Conservation (phyloP, 92 coral and sea anemone genomes). For the Phenganax marumi region DNA sequence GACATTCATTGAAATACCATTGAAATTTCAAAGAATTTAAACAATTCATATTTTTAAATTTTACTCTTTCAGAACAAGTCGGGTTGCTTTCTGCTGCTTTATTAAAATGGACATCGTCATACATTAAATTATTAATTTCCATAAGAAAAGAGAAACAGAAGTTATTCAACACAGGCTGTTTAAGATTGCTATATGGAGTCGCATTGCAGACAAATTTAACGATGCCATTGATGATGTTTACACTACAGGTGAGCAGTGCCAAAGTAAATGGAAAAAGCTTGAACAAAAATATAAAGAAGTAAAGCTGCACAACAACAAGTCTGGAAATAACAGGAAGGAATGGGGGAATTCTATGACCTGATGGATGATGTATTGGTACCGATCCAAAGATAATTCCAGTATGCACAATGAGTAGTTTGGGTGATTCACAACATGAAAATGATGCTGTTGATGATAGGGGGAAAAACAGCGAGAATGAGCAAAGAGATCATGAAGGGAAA, state of each 20-base stretch:
- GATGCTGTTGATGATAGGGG: too few relatives aligned
- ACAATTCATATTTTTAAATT: too few relatives aligned
- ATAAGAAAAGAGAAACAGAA: constrained; percentile 23
- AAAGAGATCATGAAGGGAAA: not conserved
- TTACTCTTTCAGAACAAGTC: too few relatives aligned
- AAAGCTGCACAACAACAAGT: constrained; percentile 45
- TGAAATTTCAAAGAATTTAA: too few relatives aligned
- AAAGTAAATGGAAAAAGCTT: constrained; percentile 37
- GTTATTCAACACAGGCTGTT: constrained; percentile 37
- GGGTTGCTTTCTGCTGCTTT: too few relatives aligned
- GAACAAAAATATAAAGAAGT: constrained; percentile 42
- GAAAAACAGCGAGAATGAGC: not conserved
- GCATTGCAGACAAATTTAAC: constrained; percentile 48
- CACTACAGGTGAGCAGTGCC: constrained; percentile 41
- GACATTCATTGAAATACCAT: too few relatives aligned
- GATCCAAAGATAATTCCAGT: constrained; percentile 42
- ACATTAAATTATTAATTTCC: constrained; percentile 32
- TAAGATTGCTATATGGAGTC: constrained; percentile 33
- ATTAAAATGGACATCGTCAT: constrained; percentile 31
- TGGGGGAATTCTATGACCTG: constrained; percentile 45
- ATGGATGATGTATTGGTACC: constrained; percentile 39
- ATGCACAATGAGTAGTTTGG: constrained; percentile 10
- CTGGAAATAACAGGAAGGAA: constrained; percentile 37
- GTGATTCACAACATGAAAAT: too few relatives aligned
- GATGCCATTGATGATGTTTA: not conserved